Evolutionary conservation across 2,113 vertebrate genomes (phyloP).

Genomic region (Lepisosteus oculatus): DNA sequence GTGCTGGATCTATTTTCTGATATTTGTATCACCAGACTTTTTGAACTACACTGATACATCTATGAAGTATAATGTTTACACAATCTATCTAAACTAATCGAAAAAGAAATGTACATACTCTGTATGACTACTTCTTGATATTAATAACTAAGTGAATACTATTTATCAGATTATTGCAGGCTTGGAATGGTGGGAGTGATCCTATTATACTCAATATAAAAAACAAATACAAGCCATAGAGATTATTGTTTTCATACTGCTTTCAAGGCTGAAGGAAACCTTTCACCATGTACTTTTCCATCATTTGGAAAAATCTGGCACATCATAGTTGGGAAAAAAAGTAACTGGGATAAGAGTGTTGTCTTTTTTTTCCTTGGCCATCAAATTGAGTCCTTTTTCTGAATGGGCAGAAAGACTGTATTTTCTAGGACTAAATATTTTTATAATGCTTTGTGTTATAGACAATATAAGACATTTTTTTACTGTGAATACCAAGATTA

Average conservation of each 20-base stretch:
- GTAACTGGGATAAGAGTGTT: slow-evolving; percentile 30
- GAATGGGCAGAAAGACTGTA: slow-evolving; percentile 8
- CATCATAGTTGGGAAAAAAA: slow-evolving; percentile 30
- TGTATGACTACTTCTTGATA: no score
- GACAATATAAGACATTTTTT: slow-evolving; percentile 1
- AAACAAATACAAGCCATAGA: slow-evolving; percentile 16
- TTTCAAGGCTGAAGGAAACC: slow-evolving; percentile 19
- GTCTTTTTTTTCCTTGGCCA: slow-evolving; percentile 16
- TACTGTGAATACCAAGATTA: neutral
- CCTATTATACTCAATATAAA: neutral
- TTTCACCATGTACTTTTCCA: slow-evolving; percentile 17
- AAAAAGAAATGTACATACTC: no score
- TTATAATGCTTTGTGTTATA: slow-evolving; percentile 12
- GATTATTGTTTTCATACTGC: slow-evolving; percentile 6
- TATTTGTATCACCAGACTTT: no score
- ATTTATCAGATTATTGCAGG: no score
- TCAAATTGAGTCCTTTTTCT: slow-evolving; percentile 35
- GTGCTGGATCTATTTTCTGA: no score
- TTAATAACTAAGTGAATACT: no score
- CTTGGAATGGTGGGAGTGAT: no score
- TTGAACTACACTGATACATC: no score
- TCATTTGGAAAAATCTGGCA: slow-evolving; percentile 12
- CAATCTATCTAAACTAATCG: no score
- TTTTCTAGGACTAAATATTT: slow-evolving; percentile 10
- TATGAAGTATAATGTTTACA: no score